A percentile compares a stretch with the other conserved stretches of the same genome.
phyloP scores from a whole-genome alignment of 2,888 invertebrate genomes.

The Tachina fera region DNA sequence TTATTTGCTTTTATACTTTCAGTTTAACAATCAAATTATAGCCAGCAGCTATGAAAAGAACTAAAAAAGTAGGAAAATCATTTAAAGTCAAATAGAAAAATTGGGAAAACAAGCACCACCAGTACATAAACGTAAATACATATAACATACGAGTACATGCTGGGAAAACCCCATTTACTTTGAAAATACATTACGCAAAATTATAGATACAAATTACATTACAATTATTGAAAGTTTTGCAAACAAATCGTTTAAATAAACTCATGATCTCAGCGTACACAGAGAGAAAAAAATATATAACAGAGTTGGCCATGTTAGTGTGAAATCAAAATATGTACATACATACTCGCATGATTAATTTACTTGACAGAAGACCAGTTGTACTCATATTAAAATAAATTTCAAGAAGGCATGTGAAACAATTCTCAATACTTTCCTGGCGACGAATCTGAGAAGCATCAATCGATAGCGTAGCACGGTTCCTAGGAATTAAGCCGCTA shows the following conservation, averaged over 20 bases:
- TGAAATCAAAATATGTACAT: neutral
- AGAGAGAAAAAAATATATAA: no score
- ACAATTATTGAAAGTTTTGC: constrained; percentile 42
- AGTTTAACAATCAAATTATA: constrained; percentile 64
- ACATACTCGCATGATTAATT: neutral
- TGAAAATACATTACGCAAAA: neutral
- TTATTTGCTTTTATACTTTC: constrained; percentile 39
- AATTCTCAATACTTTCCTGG: no score
- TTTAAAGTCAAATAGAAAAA: constrained; percentile 56
- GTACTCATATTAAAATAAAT: no score
- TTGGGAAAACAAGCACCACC: constrained; percentile 28
- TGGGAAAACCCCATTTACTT: constrained; percentile 50
- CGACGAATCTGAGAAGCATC: no score
- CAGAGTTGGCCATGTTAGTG: no score
- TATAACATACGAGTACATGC: constrained; percentile 30
- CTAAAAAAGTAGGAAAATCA: constrained; percentile 5
- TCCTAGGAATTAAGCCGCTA: no score
- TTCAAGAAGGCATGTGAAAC: no score
- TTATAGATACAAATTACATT: constrained; percentile 52
- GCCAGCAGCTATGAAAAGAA: constrained; percentile 36
- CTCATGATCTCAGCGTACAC: neutral
- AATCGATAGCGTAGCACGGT: no score
- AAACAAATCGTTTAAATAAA: constrained; percentile 15
- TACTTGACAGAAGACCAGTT: no score
- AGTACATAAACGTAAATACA: neutral